Evolutionary conservation across 2,113 vertebrate species (phyloP), one percentile per base, ranked within the genome.

Genomic region (Neofelis nebulosa): DNA sequence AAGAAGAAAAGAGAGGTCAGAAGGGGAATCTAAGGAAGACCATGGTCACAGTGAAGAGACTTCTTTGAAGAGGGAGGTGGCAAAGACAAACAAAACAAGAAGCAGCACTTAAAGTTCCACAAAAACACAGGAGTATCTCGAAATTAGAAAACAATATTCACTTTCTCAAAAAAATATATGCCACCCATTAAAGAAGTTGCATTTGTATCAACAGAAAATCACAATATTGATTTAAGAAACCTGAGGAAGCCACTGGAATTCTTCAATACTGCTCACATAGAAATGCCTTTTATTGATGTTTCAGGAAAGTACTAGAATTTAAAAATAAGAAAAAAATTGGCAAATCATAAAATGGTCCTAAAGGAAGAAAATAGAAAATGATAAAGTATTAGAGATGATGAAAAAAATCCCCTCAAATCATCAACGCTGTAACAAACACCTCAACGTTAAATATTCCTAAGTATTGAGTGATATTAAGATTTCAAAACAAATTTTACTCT

Each of bases 291-390:
- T 65, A 69, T 38, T 36, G 12, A 86, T 33, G 38, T 90, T 86
- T 82, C 4, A 63, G 50, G 14, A 94, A 94, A 61, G 69, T 90
- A 89, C 25, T 61, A 85, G 29, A 48, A 85, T 63, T 82, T 94
- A 21, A 83, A 87, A 76, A 69, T 65, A 29, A 90, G 23, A 61
- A 48, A 95, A 15, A 10, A 78, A 94, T 63, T 52, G 27, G 9
- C 8, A 86, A 33, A 71, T 23, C 29, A 71, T 73, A 74, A 97
- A 95, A 74, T 68, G 7, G 4, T 86, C 48, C 13, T 74, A 65
- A 41, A 85, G 19, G 23, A 91, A 87, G 41, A 78, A 96, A 91
- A 68, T 18, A 73, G 84, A 95, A 91, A n/a, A 57, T 80, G 14
- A 88, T 12, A 73, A 93, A 78, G n/a, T 9, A 86, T 57, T 97